phyloP scores from a whole-genome alignment of 2,888 invertebrate genomes.

The Hermaeophaga mercurialis region DNA sequence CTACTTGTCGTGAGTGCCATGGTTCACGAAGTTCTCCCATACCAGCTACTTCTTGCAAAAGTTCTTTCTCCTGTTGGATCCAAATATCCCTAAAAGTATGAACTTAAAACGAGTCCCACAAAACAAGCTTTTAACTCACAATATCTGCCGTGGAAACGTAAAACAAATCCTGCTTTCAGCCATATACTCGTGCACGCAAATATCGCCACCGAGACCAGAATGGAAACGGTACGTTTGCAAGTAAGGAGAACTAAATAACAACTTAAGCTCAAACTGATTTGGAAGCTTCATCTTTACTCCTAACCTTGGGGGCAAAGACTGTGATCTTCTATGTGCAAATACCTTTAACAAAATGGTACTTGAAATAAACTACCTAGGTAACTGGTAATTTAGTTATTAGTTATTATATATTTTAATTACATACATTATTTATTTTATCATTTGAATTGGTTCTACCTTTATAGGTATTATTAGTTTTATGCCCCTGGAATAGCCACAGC shows the following conservation, averaged over 20 bases:
- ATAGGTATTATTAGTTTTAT: no score
- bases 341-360: constrained; percentile 51
- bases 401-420: no score
- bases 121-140: constrained; percentile 66
- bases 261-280: constrained; percentile 74
- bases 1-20: constrained; percentile 82
- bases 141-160: constrained; percentile 82
- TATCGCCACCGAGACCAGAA: constrained; percentile 89
- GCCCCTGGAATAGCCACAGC: no score
- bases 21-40: constrained; percentile 85
- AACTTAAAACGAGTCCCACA: no score
- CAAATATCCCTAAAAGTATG: constrained; percentile 72
- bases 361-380: no score
- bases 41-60: constrained; percentile 85
- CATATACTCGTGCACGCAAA: constrained; percentile 92
- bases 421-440: no score
- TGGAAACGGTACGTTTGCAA: constrained; percentile 84
- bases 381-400: no score
- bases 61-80: constrained; percentile 89
- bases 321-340: constrained; percentile 74
- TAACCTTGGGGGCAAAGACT: constrained; percentile 82
- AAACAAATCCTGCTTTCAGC: constrained; percentile 87
- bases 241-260: constrained; percentile 76
- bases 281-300: constrained; percentile 83
- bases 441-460: no score